Conservation (phyloP, 2,113 vertebrate species). For the Channa argus region DNA sequence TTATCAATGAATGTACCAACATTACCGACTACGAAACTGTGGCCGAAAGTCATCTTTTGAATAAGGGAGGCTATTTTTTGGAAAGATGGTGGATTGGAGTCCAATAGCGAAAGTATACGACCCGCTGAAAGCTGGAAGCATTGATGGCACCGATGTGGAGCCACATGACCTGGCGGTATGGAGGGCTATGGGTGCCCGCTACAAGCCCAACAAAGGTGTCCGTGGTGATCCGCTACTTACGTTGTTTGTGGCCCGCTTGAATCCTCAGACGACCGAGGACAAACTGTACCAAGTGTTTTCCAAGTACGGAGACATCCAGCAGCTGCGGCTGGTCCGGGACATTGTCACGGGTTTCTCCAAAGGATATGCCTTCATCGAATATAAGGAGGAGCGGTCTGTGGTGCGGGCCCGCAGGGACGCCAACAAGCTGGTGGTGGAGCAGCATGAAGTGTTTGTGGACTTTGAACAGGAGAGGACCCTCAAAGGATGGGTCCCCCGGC, state of each 20-base stretch:
- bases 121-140: slow-evolving; percentile 96
- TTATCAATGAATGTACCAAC: no score
- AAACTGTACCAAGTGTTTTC: slow-evolving; percentile 91
- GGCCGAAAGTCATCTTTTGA: neutral
- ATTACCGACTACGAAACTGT: neutral
- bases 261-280: slow-evolving; percentile 91
- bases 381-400: slow-evolving; percentile 91
- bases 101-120: slow-evolving; percentile 93
- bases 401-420: slow-evolving; percentile 91
- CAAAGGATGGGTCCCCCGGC: slow-evolving; percentile 93
- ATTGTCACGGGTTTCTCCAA: slow-evolving; percentile 95
- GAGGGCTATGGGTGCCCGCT: slow-evolving; percentile 92
- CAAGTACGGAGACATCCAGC: slow-evolving; percentile 91
- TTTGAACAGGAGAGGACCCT: slow-evolving; percentile 93
- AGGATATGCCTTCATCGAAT: slow-evolving; percentile 93
- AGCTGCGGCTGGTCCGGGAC: slow-evolving; percentile 91
- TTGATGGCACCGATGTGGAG: slow-evolving; percentile 95
- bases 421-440: slow-evolving; percentile 92
- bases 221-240: slow-evolving; percentile 92
- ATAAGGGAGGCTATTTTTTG: neutral
- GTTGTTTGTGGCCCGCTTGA: slow-evolving; percentile 92
- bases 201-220: slow-evolving; percentile 91
- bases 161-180: slow-evolving; percentile 94
- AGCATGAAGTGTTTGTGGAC: slow-evolving; percentile 93
- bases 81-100: slow-evolving; percentile 90